Evolutionary conservation across 2,797 vertebrate genomes (phyloP), one percentile per base, ranked within the genome.

Genomic region (Coreius guichenoti): DNA sequence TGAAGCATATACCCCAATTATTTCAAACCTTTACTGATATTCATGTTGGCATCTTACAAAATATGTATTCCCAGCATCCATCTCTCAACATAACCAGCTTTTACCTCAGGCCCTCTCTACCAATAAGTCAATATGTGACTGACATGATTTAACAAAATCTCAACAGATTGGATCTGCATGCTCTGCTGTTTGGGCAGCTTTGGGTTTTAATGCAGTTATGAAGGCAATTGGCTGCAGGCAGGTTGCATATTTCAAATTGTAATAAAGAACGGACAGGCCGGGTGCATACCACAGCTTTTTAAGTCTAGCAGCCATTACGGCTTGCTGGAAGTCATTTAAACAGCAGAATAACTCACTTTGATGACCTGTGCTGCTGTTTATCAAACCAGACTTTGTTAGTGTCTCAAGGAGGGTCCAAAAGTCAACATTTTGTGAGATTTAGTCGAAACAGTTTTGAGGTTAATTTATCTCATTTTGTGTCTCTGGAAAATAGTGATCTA

Each of bases 231-330:
- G 76, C 86, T 86, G 39, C 39, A 85, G 80, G 74, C 72, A 47
- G 86, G 69, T 84, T 70, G 56, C 79, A 87, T 87, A 88, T 86
- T 86, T 87, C 85, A 80, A 47, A 89, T 78, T 54, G 85, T 83
- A 84, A 87, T 87, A 83, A 87, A 69, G 47, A 26, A 75, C 16
- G 65, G 80, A 81, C 84, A 68, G 65, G 82, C 69, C 39, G 82
- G 79, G 63, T 65, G 45, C 76, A 82, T 84, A 78, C 77, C 76
- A 45, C 82, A 86, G 73, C 78, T 78, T 78, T 67, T 88, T 88
- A 75, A 82, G 77, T 82, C 86, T 78, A 68, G 47, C 51, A 73
- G 45, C 45, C 84, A 87, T 80, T 90, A 85, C 58, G 23, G 89
- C 80, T 81, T 75, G 36, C 80, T 45, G 80, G 84, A 89, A 83